A percentile compares a stretch with the other conserved stretches of the same genome.
These are phyloP conservation scores for Temnothorax rugatulus DNA, from an alignment of 2,888 invertebrate genomes.

Conservation along the genomic window DNA sequence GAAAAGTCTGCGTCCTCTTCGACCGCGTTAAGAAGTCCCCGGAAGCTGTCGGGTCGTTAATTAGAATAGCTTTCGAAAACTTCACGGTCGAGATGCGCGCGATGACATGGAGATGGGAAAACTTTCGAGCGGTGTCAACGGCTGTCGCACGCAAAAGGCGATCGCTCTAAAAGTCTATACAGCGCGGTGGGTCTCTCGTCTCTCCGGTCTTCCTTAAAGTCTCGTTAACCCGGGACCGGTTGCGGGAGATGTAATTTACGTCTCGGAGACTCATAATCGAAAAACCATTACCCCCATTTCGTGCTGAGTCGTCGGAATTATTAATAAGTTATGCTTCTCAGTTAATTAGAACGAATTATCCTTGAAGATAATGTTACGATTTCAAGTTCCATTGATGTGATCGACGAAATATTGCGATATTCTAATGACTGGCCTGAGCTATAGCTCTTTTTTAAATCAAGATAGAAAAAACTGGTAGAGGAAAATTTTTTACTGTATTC, in stretches of 20 bases:
- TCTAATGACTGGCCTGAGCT: background rate
- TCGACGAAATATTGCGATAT: background rate
- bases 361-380: background rate
- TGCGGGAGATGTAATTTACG: conserved; percentile 38
- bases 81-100: conserved; percentile 35
- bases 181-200: too few relatives aligned
- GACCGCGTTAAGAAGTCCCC: conserved; percentile 18
- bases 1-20: conserved; percentile 11
- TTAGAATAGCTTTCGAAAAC: conserved; percentile 66
- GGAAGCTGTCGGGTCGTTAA: conserved; percentile 51
- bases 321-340: conserved; percentile 28
- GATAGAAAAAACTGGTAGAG: background rate
- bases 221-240: conserved; percentile 32
- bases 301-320: conserved; percentile 44
- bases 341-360: conserved; percentile 19
- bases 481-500: background rate
- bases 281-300: conserved; percentile 12
- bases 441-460: background rate
- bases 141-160: conserved; percentile 22
- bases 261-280: conserved; percentile 16
- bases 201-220: conserved; percentile 29
- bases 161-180: conserved; percentile 28
- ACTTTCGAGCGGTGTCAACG: conserved; percentile 62
- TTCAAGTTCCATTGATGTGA: background rate
- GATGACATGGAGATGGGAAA: conserved; percentile 58